Evolutionary conservation across 2,888 invertebrate genomes (phyloP), one percentile per base, ranked within the genome.

Genomic region (Megamerina dolium): DNA sequence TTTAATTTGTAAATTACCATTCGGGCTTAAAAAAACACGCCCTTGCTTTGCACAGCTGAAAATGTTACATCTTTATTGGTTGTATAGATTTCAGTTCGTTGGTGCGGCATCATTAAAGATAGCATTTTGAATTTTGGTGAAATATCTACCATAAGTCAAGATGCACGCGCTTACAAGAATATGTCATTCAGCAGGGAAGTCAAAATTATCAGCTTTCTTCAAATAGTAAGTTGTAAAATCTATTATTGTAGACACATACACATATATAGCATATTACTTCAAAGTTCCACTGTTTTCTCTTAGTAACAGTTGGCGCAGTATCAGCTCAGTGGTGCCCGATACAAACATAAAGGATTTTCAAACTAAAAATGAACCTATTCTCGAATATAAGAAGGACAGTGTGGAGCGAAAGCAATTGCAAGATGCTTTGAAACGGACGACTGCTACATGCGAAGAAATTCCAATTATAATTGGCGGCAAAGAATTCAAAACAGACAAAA

Each of bases 401-500:
- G 70, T 77, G 42, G 96, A 99, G 72, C 79, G 93, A 44, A 69
- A 74, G 38, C 82, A 80, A 34, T 73, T 97, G 23, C 78, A 82
- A 53, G 75, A 76, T 37, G 84, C 84, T 34, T 71, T 97, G 31
- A 73, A 81, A 48, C 74, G 80, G 47, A 79, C 82, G 51, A 74
- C 82, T 10, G 70, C 74, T 18, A 74, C 75, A 43, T 80, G 82
- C 45, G 85, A 86, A 62, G 95, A 97, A 54, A 81, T 97, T 47
- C 97, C 99, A 8, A 86, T 99, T 64, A 82, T 96, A n/a, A 91
- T 99, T 66, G 97, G 95, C n/a, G 85, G 86, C 54, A 80, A 96
- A 70, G 85, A 85, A 64, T 82, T 86, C 56, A 79, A 78, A 57
- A 87, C 88, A 1, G 79, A 84, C 46, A 77, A 82, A 59, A 81